phyloP scores from a whole-genome alignment of 2,888 invertebrate species.

The Morpho helenor region DNA sequence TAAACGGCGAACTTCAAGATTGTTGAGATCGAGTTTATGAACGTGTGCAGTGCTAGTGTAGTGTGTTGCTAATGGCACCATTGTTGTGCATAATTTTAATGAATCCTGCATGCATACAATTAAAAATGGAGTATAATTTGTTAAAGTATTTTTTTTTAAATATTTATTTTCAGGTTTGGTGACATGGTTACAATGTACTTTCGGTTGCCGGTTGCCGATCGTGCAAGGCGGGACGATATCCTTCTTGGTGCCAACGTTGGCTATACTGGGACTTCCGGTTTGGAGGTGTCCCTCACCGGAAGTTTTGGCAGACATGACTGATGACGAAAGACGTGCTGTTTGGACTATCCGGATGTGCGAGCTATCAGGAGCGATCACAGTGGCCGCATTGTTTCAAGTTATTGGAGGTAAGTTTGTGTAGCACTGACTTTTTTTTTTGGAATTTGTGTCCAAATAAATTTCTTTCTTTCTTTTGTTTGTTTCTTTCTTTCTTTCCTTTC shows the following conservation, averaged over 20 bases:
- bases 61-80: too few relatives aligned
- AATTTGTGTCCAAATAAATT: too few relatives aligned
- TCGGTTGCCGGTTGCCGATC: conserved; percentile 87
- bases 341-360: conserved; percentile 90
- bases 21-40: too few relatives aligned
- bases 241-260: conserved; percentile 87
- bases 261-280: conserved; percentile 84
- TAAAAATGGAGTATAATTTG: too few relatives aligned
- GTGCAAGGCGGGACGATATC: conserved; percentile 90
- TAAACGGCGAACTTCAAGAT: too few relatives aligned
- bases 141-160: too few relatives aligned
- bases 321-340: conserved; percentile 75
- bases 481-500: too few relatives aligned
- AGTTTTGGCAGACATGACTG: conserved; percentile 73
- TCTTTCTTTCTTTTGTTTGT: too few relatives aligned
- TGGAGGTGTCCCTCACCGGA: conserved; percentile 83
- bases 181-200: conserved; percentile 85
- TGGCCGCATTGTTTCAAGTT: conserved; percentile 87
- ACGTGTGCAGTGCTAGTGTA: too few relatives aligned
- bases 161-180: conserved; percentile 76
- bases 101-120: too few relatives aligned
- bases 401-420: conserved; percentile 74
- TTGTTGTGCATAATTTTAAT: too few relatives aligned
- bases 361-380: conserved; percentile 90
- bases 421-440: not conserved